Conservation (phyloP, 1,140 invertebrate genomes). For the Gyrodactylus salaris region DNA sequence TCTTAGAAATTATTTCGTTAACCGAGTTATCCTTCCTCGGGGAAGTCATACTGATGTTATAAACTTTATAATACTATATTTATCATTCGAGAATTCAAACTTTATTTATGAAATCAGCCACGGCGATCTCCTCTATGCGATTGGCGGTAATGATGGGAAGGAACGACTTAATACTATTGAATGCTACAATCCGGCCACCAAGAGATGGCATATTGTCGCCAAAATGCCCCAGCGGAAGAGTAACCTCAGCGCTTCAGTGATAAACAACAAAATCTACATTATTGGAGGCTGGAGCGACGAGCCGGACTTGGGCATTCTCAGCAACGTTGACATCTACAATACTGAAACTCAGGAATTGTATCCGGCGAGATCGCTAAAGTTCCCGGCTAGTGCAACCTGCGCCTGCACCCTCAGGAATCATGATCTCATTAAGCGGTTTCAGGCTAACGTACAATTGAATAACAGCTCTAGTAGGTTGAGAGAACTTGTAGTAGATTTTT, state of each 20-base stretch:
- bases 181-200: background rate
- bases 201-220: background rate
- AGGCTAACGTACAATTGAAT: too few relatives aligned
- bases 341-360: background rate
- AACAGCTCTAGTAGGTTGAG: background rate
- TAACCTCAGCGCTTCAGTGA: background rate
- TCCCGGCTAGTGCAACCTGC: slow-evolving; percentile 4
- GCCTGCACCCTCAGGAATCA: background rate
- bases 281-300: slow-evolving; percentile 7
- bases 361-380: background rate
- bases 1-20: too few relatives aligned
- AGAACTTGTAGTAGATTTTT: background rate
- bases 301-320: background rate
- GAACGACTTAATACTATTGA: background rate
- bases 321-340: background rate
- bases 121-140: background rate
- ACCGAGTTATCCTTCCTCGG: too few relatives aligned
- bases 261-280: background rate
- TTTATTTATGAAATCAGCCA: too few relatives aligned
- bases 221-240: background rate
- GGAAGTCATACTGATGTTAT: too few relatives aligned
- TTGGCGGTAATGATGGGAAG: slow-evolving; percentile 5
- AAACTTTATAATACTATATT: too few relatives aligned
- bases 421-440: background rate
- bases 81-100: too few relatives aligned